Conservation (phyloP, 2,113 vertebrate genomes). For the Coracopsis vasa region DNA sequence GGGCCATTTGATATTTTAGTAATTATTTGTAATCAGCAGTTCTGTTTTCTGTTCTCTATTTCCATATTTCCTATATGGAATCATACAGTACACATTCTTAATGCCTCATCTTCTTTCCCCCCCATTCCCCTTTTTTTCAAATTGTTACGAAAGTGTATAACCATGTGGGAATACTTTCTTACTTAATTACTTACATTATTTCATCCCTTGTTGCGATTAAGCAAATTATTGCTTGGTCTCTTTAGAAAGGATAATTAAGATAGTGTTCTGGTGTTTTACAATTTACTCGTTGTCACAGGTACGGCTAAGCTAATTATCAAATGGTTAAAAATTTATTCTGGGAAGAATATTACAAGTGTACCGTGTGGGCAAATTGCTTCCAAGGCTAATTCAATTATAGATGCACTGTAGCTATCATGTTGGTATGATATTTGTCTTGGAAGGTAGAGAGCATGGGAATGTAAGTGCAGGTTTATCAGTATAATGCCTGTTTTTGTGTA, state of each 20-base stretch:
- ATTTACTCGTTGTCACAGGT: conserved; percentile 69
- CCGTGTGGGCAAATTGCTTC: not conserved
- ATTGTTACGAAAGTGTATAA: conserved; percentile 6
- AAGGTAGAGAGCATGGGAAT: conserved; percentile 8
- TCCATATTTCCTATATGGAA: not conserved
- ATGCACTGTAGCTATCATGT: not conserved
- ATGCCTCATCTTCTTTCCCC: not conserved
- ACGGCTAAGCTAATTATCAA: conserved; percentile 66
- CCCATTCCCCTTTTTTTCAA: not conserved
- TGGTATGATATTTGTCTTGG: not conserved
- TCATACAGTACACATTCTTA: not conserved
- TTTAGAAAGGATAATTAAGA: conserved; percentile 72
- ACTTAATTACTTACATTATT: conserved; percentile 66
- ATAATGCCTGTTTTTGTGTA: not conserved
- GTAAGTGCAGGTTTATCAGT: not conserved
- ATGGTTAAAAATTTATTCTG: conserved; percentile 67
- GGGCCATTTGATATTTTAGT: not conserved
- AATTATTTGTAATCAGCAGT: not conserved
- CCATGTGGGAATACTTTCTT: conserved; percentile 60
- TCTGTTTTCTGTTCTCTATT: not conserved
- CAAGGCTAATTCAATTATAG: conserved; percentile 18
- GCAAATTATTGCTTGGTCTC: conserved; percentile 58
- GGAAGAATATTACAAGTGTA: conserved; percentile 9
- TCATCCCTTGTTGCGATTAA: conserved; percentile 64
- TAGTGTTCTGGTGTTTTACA: conserved; percentile 57